Conservation (phyloP, 2,888 invertebrate genomes). For the Tortricodes alternella region DNA sequence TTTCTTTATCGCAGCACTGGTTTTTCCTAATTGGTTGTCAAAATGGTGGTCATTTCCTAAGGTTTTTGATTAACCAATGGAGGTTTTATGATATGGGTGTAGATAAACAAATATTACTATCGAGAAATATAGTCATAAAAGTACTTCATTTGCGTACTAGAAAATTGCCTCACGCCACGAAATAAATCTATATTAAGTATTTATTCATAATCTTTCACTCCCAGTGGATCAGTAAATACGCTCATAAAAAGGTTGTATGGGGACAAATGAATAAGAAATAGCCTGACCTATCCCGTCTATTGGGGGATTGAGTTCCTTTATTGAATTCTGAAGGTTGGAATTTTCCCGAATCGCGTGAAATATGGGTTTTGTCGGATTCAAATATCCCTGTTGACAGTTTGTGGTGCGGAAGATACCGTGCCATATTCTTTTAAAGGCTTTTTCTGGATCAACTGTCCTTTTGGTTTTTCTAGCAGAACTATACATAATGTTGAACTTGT, state of each 20-base stretch:
- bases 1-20: too few relatives aligned
- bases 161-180: too few relatives aligned
- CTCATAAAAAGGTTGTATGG: conserved; percentile 7
- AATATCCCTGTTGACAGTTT: conserved; percentile 24
- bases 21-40: too few relatives aligned
- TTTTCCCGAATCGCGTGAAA: conserved; percentile 19
- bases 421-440: too few relatives aligned
- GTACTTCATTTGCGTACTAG: too few relatives aligned
- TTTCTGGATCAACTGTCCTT: too few relatives aligned
- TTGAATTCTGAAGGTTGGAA: conserved; percentile 37
- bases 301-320: conserved; percentile 51
- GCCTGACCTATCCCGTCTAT: conserved; percentile 48
- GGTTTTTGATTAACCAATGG: too few relatives aligned
- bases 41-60: too few relatives aligned
- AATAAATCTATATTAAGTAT: neutral
- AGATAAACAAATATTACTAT: too few relatives aligned
- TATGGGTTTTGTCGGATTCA: conserved; percentile 23
- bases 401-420: conserved; percentile 1
- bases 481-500: too few relatives aligned
- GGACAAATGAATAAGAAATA: conserved; percentile 41
- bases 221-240: conserved; percentile 12
- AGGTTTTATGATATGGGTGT: too few relatives aligned
- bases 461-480: neutral
- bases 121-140: too few relatives aligned
- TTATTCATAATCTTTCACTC: conserved; percentile 12